A percentile compares a stretch with the other conserved stretches of the same genome.
These are phyloP conservation scores for Machimus rusticus DNA, from an alignment of 2,888 invertebrate species.

Conservation along the genomic window DNA sequence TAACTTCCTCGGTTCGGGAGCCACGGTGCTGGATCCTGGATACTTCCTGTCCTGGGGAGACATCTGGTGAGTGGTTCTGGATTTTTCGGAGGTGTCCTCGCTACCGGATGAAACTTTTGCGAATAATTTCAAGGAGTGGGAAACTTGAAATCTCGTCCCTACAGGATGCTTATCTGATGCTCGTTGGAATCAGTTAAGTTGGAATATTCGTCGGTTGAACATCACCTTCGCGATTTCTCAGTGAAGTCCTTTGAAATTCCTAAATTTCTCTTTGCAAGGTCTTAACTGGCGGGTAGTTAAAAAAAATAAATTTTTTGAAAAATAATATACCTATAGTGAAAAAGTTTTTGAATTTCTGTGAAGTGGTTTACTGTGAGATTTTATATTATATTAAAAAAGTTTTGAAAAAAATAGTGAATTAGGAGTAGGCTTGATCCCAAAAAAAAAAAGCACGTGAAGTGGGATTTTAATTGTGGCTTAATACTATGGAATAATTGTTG, in stretches of 20 bases:
- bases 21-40: background rate
- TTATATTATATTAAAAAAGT: background rate
- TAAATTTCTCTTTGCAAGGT: background rate
- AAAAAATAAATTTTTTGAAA: background rate
- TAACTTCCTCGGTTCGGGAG: background rate
- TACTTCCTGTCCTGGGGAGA: background rate
- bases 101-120: background rate
- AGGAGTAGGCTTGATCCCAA: background rate
- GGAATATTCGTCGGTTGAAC: conserved; percentile 43
- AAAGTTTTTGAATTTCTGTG: background rate
- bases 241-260: background rate
- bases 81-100: background rate
- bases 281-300: background rate
- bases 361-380: background rate
- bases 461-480: background rate
- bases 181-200: conserved; percentile 42
- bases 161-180: conserved; percentile 22
- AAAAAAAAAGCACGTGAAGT: background rate
- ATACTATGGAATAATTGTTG: conserved; percentile 19
- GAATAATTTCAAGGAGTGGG: background rate
- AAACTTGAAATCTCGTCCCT: conserved; percentile 1
- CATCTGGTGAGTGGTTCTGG: background rate
- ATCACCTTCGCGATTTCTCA: conserved; percentile 24
- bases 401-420: background rate
- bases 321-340: background rate